Evolutionary conservation across 2,113 vertebrate species (phyloP).

Genomic region (Microcebus murinus): DNA sequence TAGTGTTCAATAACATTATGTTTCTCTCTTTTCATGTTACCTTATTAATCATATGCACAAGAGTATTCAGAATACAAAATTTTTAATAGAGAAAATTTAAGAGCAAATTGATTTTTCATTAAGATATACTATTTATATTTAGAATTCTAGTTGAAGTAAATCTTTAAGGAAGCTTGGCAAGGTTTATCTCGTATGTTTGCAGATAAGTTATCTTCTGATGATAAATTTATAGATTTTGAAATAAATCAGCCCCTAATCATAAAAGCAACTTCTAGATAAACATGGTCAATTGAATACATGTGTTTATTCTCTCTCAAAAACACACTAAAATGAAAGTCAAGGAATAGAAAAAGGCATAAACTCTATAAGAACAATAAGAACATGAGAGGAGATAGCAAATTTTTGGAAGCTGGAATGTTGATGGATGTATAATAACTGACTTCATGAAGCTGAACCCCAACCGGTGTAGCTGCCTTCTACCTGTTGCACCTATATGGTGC

Average conservation of each 20-base stretch:
- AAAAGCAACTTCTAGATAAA: conserved; percentile 48
- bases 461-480: neutral
- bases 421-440: neutral
- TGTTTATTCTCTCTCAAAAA: conserved; percentile 24
- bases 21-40: neutral
- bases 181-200: neutral
- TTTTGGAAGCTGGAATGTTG: neutral
- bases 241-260: neutral
- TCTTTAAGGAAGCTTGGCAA: conserved; percentile 41
- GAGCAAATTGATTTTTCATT: conserved; percentile 26
- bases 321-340: neutral
- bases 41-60: neutral
- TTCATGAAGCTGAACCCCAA: neutral
- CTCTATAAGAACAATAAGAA: neutral
- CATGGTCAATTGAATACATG: neutral
- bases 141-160: neutral
- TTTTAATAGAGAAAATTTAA: conserved; percentile 20
- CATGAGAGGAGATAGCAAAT: neutral
- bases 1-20: neutral
- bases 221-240: conserved; percentile 43
- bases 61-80: neutral
- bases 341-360: conserved; percentile 12
- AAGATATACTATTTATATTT: conserved; percentile 28
- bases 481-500: neutral
- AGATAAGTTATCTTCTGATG: neutral